These are phyloP conservation scores for Myiozetetes cayanensis DNA, from an alignment of 2,113 vertebrate species.

Conservation along the genomic window DNA sequence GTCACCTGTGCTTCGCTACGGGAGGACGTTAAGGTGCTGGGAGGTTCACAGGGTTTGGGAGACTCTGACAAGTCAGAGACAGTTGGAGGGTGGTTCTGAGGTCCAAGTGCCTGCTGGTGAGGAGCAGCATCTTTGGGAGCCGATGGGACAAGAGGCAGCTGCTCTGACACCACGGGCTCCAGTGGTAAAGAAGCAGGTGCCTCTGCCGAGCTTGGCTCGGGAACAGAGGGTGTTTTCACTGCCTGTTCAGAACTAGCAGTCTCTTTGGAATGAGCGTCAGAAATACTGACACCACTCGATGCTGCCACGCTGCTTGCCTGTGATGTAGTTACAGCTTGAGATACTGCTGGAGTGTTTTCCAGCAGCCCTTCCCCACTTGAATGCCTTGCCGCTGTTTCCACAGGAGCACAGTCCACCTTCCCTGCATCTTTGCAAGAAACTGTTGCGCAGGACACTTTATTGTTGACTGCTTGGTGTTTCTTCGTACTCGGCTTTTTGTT, in stretches of 20 bases:
- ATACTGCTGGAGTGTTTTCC: not conserved
- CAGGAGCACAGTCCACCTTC: constrained; percentile 37
- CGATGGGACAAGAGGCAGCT: not conserved
- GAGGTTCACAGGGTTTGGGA: constrained; percentile 14
- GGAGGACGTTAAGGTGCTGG: constrained; percentile 15
- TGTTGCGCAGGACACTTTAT: constrained; percentile 38
- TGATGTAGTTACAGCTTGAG: not conserved
- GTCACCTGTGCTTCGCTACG: constrained; percentile 17
- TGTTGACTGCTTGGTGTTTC: constrained; percentile 71
- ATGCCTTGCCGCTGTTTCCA: not conserved
- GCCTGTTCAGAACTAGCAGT: not conserved
- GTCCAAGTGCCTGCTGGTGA: not conserved
- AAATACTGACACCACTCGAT: accelerated
- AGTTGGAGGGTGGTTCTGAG: constrained; percentile 36
- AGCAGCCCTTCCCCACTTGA: not conserved
- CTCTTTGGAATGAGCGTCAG: constrained; percentile 55
- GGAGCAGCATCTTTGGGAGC: constrained; percentile 49
- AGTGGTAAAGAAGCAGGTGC: not conserved
- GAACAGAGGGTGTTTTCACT: not conserved
- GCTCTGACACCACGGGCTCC: constrained; percentile 32
- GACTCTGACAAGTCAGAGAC: constrained; percentile 21
- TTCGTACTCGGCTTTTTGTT: constrained; percentile 79
- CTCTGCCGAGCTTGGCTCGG: not conserved
- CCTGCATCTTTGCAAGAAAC: constrained; percentile 61
- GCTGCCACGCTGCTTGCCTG: not conserved